A percentile compares a stretch with the other conserved stretches of the same genome.
Evolutionary conservation across 2,888 invertebrate species (phyloP).

Genomic region (Mimumesa dahlbomi): DNA sequence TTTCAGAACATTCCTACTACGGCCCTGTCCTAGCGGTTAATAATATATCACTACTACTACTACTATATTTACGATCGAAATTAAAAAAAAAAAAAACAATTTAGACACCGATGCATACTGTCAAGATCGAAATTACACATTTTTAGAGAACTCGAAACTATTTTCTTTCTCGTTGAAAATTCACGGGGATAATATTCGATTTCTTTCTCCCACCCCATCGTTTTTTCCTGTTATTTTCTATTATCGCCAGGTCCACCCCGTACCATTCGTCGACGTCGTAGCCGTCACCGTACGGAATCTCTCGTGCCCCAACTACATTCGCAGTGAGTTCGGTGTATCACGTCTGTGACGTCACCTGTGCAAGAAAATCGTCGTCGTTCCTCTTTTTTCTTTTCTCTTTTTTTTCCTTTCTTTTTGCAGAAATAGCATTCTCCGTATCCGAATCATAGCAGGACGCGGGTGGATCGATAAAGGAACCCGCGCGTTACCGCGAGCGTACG

Average conservation of each 20-base stretch:
- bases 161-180: neutral
- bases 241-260: neutral
- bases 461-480: no score
- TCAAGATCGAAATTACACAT: neutral
- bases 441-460: no score
- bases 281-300: neutral
- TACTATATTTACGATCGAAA: no score
- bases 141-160: neutral
- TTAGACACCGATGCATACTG: no score
- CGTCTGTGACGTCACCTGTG: slow-evolving; percentile 19
- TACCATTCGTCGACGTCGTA: neutral
- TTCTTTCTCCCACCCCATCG: neutral
- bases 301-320: slow-evolving; percentile 11
- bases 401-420: no score
- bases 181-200: neutral
- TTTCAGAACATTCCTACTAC: no score
- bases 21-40: no score
- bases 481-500: no score
- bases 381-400: no score
- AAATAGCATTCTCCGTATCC: no score
- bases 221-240: neutral
- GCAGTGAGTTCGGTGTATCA: slow-evolving; percentile 12
- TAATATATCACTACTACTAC: no score
- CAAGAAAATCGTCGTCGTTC: neutral
- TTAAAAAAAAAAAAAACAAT: no score